phyloP scores from a whole-genome alignment of 2,113 vertebrate genomes.

The Bombycilla garrulus region DNA sequence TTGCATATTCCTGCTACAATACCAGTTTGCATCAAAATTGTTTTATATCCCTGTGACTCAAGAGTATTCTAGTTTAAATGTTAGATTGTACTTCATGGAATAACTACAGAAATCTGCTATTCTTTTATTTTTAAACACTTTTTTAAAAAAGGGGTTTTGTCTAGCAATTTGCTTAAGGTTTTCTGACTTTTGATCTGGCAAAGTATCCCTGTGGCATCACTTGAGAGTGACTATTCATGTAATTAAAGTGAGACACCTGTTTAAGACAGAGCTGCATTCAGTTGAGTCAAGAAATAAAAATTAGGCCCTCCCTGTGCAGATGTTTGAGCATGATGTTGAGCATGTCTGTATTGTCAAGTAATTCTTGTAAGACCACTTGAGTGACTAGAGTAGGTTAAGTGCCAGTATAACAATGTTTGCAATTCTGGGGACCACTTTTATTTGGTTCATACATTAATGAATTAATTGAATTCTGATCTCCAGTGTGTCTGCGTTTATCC shows the following conservation, averaged over 20 bases:
- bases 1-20: background rate
- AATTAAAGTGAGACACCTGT: background rate
- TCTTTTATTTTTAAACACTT: background rate
- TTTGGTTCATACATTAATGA: background rate
- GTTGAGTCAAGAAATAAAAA: background rate
- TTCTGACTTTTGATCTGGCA: background rate
- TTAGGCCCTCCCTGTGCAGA: background rate
- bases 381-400: background rate
- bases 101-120: background rate
- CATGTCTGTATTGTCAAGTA: background rate
- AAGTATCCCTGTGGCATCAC: background rate
- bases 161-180: background rate
- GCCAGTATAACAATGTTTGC: background rate
- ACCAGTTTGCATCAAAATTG: background rate
- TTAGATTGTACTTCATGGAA: background rate
- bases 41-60: background rate
- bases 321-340: background rate
- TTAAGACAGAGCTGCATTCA: background rate
- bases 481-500: background rate
- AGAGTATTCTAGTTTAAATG: background rate
- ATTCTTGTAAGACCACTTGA: background rate
- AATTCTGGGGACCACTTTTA: background rate
- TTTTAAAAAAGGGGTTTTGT: fast-evolving
- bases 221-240: background rate
- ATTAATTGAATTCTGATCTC: background rate